These are phyloP conservation scores for Tenthredo notha DNA, from an alignment of 2,888 invertebrate genomes.

Conservation along the genomic window DNA sequence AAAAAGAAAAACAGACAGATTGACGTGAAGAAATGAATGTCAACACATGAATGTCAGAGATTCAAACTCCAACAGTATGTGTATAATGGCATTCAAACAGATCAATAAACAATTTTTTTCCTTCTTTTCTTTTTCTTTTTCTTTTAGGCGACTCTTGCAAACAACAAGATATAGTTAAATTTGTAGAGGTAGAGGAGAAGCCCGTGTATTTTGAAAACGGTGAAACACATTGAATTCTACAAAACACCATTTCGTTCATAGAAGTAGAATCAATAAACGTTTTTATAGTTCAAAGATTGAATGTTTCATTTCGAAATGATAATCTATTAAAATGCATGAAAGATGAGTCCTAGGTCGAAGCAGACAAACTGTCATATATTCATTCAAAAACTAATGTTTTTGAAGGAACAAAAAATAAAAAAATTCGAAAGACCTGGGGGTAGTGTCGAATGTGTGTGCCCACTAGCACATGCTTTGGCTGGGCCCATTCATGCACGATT, in stretches of 20 bases:
- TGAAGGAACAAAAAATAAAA: too few relatives aligned
- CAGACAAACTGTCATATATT: not conserved
- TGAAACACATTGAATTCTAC: not conserved
- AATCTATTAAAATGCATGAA: not conserved
- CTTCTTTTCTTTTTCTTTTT: not conserved
- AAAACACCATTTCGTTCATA: not conserved
- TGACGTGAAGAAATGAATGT: too few relatives aligned
- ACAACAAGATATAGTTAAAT: not conserved
- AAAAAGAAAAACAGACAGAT: not conserved
- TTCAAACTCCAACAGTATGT: not conserved
- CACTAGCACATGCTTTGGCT: conserved; percentile 71
- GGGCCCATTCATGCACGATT: conserved; percentile 73
- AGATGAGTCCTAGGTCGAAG: not conserved
- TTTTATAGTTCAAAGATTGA: not conserved
- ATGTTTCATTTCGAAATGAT: not conserved
- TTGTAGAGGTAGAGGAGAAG: not conserved
- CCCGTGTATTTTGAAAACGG: too few relatives aligned
- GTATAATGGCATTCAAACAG: not conserved
- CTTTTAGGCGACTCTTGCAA: not conserved
- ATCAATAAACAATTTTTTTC: not conserved
- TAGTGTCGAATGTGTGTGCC: conserved; percentile 36
- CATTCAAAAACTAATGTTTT: not conserved
- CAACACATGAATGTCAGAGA: not conserved
- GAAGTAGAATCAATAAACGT: not conserved
- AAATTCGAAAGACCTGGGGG: conserved; percentile 14